Percentiles rank a stretch among this genome's conserved stretches.
Conservation (phyloP, 2,113 vertebrate genomes). For the Oenanthe melanoleuca region DNA sequence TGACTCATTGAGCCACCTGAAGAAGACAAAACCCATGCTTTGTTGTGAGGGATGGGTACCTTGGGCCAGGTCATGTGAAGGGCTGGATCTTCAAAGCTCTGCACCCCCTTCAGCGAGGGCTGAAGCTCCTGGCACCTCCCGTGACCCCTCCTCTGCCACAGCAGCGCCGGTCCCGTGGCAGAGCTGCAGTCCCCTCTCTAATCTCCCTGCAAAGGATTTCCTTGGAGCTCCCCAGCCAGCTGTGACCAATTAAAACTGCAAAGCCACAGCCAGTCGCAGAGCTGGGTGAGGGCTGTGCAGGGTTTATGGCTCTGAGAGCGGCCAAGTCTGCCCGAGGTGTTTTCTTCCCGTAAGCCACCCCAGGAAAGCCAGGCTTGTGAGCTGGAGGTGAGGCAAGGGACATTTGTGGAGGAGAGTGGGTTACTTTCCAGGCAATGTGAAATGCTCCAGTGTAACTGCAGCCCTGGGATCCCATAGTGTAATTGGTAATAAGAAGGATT, state of each 20-base stretch:
- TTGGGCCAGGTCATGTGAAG: neutral
- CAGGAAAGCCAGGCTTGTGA: neutral
- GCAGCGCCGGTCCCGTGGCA: neutral
- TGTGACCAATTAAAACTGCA: slow-evolving; percentile 19
- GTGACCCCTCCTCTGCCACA: neutral
- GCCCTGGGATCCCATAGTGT: neutral
- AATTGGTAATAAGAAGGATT: neutral
- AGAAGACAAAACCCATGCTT: neutral
- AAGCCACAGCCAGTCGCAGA: neutral
- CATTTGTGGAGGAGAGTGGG: neutral
- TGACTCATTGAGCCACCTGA: neutral
- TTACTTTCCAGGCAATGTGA: neutral
- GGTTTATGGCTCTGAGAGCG: neutral
- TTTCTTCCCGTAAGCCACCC: neutral
- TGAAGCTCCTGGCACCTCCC: neutral
- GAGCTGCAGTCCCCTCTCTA: neutral
- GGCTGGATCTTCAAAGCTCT: neutral
- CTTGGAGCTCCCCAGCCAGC: neutral
- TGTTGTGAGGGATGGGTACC: neutral
- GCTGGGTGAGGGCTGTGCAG: accelerated
- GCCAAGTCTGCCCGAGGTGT: neutral
- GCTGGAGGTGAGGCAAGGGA: neutral
- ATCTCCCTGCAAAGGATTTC: neutral
- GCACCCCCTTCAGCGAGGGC: neutral
- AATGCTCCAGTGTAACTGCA: neutral